Evolutionary conservation across 2,888 invertebrate genomes (phyloP), one percentile per base, ranked within the genome.

Genomic region (Aphidoletes aphidimyza): DNA sequence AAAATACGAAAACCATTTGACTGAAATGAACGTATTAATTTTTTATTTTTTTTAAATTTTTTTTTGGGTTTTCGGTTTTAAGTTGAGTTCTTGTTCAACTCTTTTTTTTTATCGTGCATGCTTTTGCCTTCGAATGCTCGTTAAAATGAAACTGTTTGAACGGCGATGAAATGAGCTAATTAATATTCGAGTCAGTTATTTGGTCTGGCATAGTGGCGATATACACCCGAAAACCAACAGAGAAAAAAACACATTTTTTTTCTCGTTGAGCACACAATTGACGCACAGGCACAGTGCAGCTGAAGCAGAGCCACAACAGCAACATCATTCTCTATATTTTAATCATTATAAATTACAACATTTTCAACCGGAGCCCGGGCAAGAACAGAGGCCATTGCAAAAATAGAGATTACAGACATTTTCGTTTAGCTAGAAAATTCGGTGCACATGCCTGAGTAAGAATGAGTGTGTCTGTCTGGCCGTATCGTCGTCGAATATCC

Each of bases 131-230:
- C n/a, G 42, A 42, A 54, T 34, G 34, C 69, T 69, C 69, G 69
- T 69, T 69, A 69, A 69, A 69, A 69, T 34, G 69, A 69, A 69
- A 69, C 30, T 30, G 69, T 34, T 69, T 30, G 69, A 69, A 69
- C n/a, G 30, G 30, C 26, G 69, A 69, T 69, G 30, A 69, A 69
- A 69, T 30, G 11, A 69, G 69, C 69, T 69, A 69, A 69, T 69
- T 69, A 34, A 69, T 69, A 69, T 69, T 30, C 69, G 69, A 69
- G 69, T 54, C 54, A 30, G 34, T 26, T 54, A 2, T n/a, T 54
- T 26, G 54, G n/a, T 54, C 26, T 26, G 69, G 30, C 8, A 42
- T 30, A 1, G 30, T 3, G 34, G 5, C 30, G 69, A 69, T 69
- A 30, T 14, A 42, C 6, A 6, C 42, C 2, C 26, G 11, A 54